phyloP scores from a whole-genome alignment of 92 coral and sea anemone genomes.

The Zoanthus sociatus region DNA sequence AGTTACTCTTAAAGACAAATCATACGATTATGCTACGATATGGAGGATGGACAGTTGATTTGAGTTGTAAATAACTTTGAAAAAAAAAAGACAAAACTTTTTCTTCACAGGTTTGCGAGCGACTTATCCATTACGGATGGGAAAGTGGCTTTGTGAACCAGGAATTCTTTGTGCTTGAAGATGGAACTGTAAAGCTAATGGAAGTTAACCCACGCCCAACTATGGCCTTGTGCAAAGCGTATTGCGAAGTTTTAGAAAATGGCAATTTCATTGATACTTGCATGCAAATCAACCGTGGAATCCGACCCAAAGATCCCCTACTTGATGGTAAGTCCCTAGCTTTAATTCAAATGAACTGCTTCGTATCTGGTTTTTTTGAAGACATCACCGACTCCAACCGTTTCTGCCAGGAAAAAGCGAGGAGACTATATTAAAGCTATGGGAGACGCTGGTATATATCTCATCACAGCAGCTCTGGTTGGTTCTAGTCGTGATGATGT shows the following conservation, averaged over 20 bases:
- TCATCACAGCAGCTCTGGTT: not conserved
- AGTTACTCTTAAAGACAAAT: no score
- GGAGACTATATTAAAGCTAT: conserved; percentile 8
- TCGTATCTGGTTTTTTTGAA: not conserved
- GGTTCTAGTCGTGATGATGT: not conserved
- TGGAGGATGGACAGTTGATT: no score
- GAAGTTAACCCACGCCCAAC: not conserved
- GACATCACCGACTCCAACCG: not conserved
- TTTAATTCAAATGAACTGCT: conserved; percentile 2
- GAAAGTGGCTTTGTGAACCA: conserved; percentile 17
- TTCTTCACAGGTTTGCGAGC: not conserved
- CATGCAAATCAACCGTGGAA: conserved; percentile 12
- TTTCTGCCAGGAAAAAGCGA: not conserved
- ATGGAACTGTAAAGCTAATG: conserved; percentile 9
- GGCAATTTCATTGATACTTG: conserved; percentile 10
- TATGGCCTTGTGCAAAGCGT: conserved; percentile 11
- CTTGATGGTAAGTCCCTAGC: not conserved
- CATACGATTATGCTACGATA: no score
- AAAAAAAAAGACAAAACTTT: no score
- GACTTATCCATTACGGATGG: conserved; percentile 11
- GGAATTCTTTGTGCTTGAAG: conserved; percentile 18
- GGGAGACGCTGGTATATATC: conserved; percentile 12
- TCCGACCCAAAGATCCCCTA: not conserved
- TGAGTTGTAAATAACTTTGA: no score
- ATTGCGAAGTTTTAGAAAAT: conserved; percentile 19